Evolutionary conservation across 1,140 invertebrate genomes (phyloP).

Genomic region (Argopecten irradians): DNA sequence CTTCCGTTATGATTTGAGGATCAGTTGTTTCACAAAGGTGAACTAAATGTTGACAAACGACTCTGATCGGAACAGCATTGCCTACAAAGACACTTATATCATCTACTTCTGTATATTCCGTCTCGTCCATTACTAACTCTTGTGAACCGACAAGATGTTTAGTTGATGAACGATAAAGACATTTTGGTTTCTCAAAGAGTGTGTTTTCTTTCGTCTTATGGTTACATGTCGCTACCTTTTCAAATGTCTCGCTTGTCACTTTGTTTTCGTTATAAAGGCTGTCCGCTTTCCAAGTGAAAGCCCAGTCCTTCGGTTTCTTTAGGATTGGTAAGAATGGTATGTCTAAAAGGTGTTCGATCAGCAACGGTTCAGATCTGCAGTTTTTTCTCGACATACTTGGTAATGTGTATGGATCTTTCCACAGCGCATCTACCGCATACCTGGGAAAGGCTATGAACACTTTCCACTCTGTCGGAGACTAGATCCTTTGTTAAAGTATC

Average conservation of each 20-base stretch:
- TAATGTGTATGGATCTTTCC: constrained; percentile 29
- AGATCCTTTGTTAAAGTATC: constrained; percentile 45
- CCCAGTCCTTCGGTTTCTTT: constrained; percentile 50
- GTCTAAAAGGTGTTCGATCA: constrained; percentile 25
- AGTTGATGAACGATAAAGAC: not conserved
- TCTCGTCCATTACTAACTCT: not conserved
- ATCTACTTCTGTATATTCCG: not conserved
- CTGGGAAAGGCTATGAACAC: constrained; percentile 29
- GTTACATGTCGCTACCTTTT: constrained; percentile 28
- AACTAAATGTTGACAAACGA: not conserved
- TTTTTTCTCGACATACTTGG: constrained; percentile 36
- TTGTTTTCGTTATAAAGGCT: not conserved
- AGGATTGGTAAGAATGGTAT: constrained; percentile 53
- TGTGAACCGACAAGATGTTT: not conserved
- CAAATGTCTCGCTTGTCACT: constrained; percentile 27
- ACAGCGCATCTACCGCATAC: not conserved
- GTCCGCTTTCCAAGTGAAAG: constrained; percentile 39
- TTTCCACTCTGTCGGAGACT: constrained; percentile 48
- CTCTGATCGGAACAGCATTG: not conserved
- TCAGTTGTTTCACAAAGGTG: not conserved
- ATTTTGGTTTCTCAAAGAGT: not conserved
- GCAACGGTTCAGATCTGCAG: not conserved
- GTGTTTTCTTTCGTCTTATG: not conserved
- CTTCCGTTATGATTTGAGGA: not conserved
- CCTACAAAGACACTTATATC: not conserved